Percentiles rank a stretch among this genome's conserved stretches.
These are phyloP conservation scores for Maniola hyperantus DNA, from an alignment of 2,888 invertebrate species.

Conservation along the genomic window DNA sequence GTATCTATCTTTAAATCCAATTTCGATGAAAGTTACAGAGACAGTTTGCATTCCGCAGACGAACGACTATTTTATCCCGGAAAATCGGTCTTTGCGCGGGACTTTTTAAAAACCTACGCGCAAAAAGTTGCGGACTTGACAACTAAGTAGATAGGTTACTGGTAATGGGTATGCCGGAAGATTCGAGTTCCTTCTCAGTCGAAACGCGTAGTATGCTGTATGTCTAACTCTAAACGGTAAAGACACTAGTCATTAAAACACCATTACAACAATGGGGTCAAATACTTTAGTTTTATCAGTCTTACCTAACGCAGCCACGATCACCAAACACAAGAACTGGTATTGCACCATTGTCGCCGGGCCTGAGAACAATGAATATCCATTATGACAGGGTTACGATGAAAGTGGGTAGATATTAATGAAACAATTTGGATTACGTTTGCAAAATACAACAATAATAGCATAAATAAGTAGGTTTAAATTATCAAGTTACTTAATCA, in stretches of 20 bases:
- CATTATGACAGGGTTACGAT: slow-evolving; percentile 10
- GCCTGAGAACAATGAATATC: slow-evolving; percentile 51
- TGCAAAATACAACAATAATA: not conserved
- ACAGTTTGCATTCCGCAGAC: too few species aligned
- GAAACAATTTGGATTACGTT: not conserved
- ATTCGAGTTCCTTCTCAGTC: too few species aligned
- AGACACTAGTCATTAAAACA: slow-evolving; percentile 29
- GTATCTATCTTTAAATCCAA: too few species aligned
- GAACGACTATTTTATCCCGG: too few species aligned
- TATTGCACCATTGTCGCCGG: slow-evolving; percentile 62
- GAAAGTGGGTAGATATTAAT: not conserved
- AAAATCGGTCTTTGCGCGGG: too few species aligned
- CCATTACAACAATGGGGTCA: slow-evolving; percentile 30
- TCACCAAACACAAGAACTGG: slow-evolving; percentile 58
- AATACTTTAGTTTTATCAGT: slow-evolving; percentile 24
- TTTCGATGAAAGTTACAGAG: too few species aligned
- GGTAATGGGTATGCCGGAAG: too few species aligned
- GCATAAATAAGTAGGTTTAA: too few species aligned
- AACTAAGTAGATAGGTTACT: too few species aligned
- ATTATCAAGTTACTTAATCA: too few species aligned
- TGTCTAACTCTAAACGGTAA: slow-evolving; percentile 2
- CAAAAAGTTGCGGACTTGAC: too few species aligned
- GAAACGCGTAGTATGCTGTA: not conserved
- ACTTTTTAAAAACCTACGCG: too few species aligned
- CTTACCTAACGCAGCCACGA: slow-evolving; percentile 62